phyloP scores from a whole-genome alignment of 2,888 invertebrate species.

The Leptothorax acervorum region DNA sequence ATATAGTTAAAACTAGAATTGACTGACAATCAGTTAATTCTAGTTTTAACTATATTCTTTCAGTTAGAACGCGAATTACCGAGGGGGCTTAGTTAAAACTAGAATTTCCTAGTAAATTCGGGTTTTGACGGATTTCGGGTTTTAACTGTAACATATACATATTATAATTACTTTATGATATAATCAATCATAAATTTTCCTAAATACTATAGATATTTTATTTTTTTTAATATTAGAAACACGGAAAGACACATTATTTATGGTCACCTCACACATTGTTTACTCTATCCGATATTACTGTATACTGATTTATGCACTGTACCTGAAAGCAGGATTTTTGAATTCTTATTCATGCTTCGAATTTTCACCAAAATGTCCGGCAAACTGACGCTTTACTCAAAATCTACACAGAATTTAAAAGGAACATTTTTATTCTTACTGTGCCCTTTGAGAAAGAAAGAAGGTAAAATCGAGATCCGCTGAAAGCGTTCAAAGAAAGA shows the following conservation, averaged over 20 bases:
- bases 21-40: no score
- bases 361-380: neutral
- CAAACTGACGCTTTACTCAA: constrained; percentile 5
- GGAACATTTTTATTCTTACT: constrained; percentile 10
- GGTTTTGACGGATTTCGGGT: no score
- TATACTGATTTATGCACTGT: no score
- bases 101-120: no score
- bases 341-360: neutral
- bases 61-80: no score
- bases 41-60: no score
- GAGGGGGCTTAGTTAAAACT: no score
- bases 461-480: constrained; percentile 3
- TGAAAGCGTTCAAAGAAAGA: constrained; percentile 42
- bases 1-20: no score
- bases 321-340: neutral
- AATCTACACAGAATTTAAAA: constrained; percentile 14
- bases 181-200: neutral
- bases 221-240: neutral
- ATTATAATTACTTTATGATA: neutral
- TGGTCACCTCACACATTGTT: neutral
- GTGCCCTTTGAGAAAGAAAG: neutral
- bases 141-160: no score
- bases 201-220: neutral
- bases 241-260: neutral
- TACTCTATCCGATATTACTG: no score